These are phyloP conservation scores for Leucophenga maculata DNA, from an alignment of 2,888 invertebrate species.

Conservation along the genomic window DNA sequence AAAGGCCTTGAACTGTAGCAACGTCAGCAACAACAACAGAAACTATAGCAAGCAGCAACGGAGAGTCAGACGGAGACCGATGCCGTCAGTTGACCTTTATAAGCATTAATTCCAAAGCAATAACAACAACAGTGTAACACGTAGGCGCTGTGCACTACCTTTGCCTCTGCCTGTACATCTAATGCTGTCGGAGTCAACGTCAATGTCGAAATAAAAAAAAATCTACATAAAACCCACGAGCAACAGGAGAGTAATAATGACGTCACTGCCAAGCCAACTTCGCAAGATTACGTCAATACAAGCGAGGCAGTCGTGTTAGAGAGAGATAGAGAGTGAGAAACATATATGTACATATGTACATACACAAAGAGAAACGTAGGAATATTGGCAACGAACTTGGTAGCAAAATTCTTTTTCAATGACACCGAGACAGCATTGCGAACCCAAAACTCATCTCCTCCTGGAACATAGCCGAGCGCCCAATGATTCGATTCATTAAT, in stretches of 20 bases:
- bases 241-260: conserved; percentile 25
- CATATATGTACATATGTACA: not conserved
- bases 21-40: conserved; percentile 33
- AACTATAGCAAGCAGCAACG: not conserved
- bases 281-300: conserved; percentile 10
- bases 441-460: too few species aligned
- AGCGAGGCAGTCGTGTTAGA: not conserved
- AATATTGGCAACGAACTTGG: conserved; percentile 13
- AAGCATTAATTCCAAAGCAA: not conserved
- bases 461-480: not conserved
- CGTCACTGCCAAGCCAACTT: conserved; percentile 8
- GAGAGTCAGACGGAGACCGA: conserved; percentile 22
- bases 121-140: not conserved
- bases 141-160: conserved; percentile 35
- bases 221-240: conserved; percentile 10
- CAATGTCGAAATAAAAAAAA: conserved; percentile 1
- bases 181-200: conserved; percentile 28
- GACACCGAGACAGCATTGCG: not conserved
- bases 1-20: conserved; percentile 40
- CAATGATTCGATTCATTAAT: not conserved
- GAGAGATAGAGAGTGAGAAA: not conserved
- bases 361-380: not conserved
- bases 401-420: conserved; percentile 11
- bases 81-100: conserved; percentile 20
- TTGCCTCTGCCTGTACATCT: conserved; percentile 37